phyloP scores from a whole-genome alignment of 2,113 vertebrate species.

The Chamaetylas fuelleborni region DNA sequence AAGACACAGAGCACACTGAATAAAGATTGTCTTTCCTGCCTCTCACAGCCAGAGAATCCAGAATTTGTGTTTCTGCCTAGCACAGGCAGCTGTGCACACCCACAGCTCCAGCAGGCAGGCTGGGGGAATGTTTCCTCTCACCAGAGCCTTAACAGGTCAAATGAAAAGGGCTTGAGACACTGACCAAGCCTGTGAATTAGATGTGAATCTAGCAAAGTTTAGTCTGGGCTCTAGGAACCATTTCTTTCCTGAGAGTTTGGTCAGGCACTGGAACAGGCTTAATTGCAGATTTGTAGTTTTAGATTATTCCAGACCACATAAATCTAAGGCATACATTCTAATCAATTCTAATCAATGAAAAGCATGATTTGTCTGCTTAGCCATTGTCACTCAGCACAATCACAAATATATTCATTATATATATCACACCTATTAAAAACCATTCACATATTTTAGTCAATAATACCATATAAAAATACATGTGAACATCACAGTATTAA shows the following conservation, averaged over 20 bases:
- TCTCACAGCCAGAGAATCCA: not conserved
- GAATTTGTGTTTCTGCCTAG: not conserved
- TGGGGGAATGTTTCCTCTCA: not conserved
- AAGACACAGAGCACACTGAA: not conserved
- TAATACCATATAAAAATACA: not conserved
- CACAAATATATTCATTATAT: not conserved
- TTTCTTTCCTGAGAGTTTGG: not conserved
- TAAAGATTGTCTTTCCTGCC: not conserved
- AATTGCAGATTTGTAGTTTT: not conserved
- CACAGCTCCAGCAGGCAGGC: rapidly evolving
- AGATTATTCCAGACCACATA: not conserved
- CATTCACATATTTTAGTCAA: not conserved
- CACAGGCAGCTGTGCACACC: not conserved
- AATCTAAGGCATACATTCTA: not conserved
- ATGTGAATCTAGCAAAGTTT: not conserved
- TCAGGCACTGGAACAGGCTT: not conserved
- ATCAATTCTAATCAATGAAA: not conserved
- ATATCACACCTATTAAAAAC: not conserved
- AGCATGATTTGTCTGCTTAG: not conserved
- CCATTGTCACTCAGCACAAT: not conserved
- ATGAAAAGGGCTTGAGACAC: not conserved
- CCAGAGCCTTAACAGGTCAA: not conserved
- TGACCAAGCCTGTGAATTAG: not conserved
- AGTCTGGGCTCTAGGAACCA: not conserved
- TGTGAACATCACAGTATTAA: not conserved